These are phyloP conservation scores for Aix galericulata DNA, from an alignment of 2,113 vertebrate species.

Conservation along the genomic window DNA sequence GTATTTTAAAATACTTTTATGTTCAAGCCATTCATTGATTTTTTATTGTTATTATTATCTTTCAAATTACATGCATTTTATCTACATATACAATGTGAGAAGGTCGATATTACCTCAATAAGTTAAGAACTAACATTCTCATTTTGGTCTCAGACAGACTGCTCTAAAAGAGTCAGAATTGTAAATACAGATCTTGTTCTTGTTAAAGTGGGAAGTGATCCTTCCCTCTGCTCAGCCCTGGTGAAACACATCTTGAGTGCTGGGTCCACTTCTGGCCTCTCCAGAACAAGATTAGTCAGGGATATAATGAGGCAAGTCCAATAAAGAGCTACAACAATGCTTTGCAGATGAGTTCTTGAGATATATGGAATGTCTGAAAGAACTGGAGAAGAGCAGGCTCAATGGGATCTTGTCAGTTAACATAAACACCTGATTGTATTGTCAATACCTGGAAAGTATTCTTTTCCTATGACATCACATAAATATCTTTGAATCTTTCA, in stretches of 20 bases:
- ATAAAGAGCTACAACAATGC: too few species aligned
- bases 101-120: not conserved
- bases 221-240: too few species aligned
- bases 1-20: not conserved
- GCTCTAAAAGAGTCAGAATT: not conserved
- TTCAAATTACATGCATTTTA: not conserved
- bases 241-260: too few species aligned
- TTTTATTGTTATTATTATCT: not conserved
- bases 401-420: not conserved
- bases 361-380: too few species aligned
- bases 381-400: not conserved
- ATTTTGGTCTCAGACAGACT: not conserved
- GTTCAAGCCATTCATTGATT: fast-evolving
- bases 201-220: not conserved
- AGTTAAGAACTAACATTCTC: not conserved
- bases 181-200: not conserved
- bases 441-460: too few species aligned
- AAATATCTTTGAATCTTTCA: not conserved
- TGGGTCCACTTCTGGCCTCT: too few species aligned
- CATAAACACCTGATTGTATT: too few species aligned
- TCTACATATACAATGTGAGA: not conserved
- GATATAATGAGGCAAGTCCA: too few species aligned
- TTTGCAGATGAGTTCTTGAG: too few species aligned
- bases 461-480: too few species aligned
- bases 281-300: too few species aligned